phyloP scores from a whole-genome alignment of 2,113 vertebrate species.

The Oncorhynchus nerka region DNA sequence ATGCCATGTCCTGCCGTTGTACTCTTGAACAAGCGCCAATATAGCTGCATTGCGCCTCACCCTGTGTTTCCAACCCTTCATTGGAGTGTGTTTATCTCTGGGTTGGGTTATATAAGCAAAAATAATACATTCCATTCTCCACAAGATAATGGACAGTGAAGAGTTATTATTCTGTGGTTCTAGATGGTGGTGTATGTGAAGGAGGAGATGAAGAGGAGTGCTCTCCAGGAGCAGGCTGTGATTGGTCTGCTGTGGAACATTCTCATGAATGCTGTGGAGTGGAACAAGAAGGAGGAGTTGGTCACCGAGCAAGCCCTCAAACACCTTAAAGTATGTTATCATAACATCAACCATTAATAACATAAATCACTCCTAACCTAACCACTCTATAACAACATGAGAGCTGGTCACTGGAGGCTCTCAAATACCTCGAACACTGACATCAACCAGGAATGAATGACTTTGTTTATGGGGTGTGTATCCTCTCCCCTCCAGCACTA shows the following conservation, averaged over 20 bases:
- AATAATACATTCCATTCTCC: background rate
- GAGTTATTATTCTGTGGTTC: slow-evolving; percentile 36
- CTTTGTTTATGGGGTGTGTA: no score
- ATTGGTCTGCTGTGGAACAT: slow-evolving; percentile 89
- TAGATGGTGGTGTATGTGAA: slow-evolving; percentile 85
- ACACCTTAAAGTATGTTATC: slow-evolving; percentile 83
- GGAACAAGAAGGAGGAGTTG: slow-evolving; percentile 94
- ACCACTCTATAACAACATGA: no score
- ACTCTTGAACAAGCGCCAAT: background rate
- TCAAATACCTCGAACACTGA: no score
- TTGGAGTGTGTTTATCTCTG: no score
- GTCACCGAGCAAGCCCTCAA: slow-evolving; percentile 92
- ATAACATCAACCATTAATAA: background rate
- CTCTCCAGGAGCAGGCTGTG: slow-evolving; percentile 84
- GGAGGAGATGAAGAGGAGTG: slow-evolving; percentile 72
- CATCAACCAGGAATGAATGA: no score
- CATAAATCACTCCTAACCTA: background rate
- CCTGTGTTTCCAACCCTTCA: background rate
- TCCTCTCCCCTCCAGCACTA: slow-evolving; percentile 75
- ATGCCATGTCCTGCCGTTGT: background rate
- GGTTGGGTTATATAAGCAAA: background rate
- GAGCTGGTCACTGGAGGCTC: no score
- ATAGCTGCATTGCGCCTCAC: background rate
- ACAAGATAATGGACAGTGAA: background rate
- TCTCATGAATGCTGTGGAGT: slow-evolving; percentile 90